These are phyloP conservation scores for Urocynchramus pylzowi DNA, from an alignment of 2,113 vertebrate genomes.

Conservation along the genomic window DNA sequence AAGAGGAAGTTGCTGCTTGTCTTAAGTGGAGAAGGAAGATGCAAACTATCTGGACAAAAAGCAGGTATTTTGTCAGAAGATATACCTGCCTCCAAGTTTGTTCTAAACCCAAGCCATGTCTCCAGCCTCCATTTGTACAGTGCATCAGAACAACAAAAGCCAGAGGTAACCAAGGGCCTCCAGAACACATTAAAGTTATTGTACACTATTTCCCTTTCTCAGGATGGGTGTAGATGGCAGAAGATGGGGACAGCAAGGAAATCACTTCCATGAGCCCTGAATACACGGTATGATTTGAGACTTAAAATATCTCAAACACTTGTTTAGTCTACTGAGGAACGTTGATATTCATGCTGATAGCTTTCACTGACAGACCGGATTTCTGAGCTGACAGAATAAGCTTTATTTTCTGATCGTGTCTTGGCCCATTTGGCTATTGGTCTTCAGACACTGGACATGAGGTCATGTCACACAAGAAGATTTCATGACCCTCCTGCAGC, in stretches of 20 bases:
- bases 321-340: neutral
- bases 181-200: accelerated
- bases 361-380: neutral
- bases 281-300: neutral
- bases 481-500: neutral
- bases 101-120: neutral
- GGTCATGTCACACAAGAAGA: neutral
- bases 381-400: neutral
- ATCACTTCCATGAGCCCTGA: neutral
- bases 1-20: neutral
- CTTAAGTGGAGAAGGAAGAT: neutral
- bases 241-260: neutral
- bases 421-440: neutral
- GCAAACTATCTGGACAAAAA: neutral
- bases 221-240: neutral
- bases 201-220: neutral
- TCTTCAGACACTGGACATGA: neutral
- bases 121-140: neutral
- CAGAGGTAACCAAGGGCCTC: neutral
- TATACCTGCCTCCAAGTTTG: neutral
- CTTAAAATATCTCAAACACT: neutral
- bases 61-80: neutral
- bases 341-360: neutral
- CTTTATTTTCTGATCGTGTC: neutral
- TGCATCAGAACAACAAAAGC: neutral